Evolutionary conservation across 2,888 invertebrate genomes (phyloP).

Genomic region (Caenorhabditis sp.): DNA sequence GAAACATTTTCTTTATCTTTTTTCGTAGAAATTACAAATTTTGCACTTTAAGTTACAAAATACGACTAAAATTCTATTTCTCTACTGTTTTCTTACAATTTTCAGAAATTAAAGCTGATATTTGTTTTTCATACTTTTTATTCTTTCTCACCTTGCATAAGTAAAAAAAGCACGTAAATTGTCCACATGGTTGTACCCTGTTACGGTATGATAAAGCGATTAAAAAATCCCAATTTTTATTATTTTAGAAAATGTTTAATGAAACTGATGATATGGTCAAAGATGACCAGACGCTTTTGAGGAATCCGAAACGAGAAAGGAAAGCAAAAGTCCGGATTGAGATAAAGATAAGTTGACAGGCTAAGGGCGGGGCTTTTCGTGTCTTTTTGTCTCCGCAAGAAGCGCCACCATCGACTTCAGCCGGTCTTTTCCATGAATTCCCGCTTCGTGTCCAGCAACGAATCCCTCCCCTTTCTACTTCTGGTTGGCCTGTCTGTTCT

Average conservation of each 20-base stretch:
- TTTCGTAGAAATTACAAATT: too few species aligned
- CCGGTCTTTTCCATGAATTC: constrained; percentile 35
- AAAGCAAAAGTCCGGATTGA: constrained; percentile 59
- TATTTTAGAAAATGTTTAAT: constrained; percentile 37
- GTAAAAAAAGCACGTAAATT: constrained; percentile 27
- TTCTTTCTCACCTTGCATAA: constrained; percentile 37
- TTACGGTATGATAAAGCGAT: constrained; percentile 25
- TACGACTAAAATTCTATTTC: constrained; percentile 35
- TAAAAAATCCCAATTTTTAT: too few species aligned
- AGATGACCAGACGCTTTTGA: constrained; percentile 50
- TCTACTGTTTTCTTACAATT: too few species aligned
- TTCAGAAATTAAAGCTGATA: too few species aligned
- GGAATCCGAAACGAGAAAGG: constrained; percentile 43
- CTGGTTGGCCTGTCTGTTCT: constrained; percentile 51
- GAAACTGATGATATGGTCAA: too few species aligned
- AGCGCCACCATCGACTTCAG: constrained; percentile 53
- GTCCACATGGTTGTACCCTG: constrained; percentile 27
- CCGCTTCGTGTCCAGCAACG: constrained; percentile 26
- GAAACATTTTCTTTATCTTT: constrained; percentile 25
- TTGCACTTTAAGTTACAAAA: too few species aligned
- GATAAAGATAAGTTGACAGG: constrained; percentile 66
- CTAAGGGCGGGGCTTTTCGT: constrained; percentile 61
- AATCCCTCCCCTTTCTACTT: constrained; percentile 35
- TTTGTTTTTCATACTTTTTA: too few species aligned
- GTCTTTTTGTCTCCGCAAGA: constrained; percentile 61